Conservation (phyloP, 1,140 invertebrate genomes). For the Drosophila lacertosa region DNA sequence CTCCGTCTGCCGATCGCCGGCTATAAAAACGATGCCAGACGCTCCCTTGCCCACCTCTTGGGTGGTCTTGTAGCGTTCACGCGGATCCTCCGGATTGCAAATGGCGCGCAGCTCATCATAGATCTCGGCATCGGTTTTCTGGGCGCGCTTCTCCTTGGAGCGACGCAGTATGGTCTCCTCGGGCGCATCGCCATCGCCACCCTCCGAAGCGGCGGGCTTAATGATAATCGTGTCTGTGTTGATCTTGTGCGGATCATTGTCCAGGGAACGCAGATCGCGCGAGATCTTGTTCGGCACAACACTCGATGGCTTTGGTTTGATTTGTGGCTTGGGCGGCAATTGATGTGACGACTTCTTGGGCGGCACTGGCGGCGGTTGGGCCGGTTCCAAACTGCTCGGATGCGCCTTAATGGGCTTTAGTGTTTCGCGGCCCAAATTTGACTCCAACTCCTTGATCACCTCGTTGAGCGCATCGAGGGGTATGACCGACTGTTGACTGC, state of each 20-base stretch:
- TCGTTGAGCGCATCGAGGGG: constrained; percentile 67
- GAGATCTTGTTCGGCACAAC: constrained; percentile 77
- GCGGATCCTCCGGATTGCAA: constrained; percentile 91
- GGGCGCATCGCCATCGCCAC: constrained; percentile 66
- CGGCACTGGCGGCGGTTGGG: constrained; percentile 83
- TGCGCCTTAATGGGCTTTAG: constrained; percentile 43
- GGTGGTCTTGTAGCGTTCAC: constrained; percentile 90
- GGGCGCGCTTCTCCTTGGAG: constrained; percentile 87
- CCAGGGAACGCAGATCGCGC: constrained; percentile 68
- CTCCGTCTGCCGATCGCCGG: constrained; percentile 90
- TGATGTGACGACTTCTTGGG: constrained; percentile 78
- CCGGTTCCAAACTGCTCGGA: constrained; percentile 57
- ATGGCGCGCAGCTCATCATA: constrained; percentile 92
- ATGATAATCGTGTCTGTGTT: constrained; percentile 85
- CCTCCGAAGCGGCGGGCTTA: constrained; percentile 55
- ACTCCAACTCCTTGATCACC: constrained; percentile 76
- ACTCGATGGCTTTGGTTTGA: constrained; percentile 77
- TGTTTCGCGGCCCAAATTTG: constrained; percentile 73
- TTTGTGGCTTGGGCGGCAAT: constrained; percentile 82
- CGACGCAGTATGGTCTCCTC: constrained; percentile 85
- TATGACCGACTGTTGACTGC: constrained; percentile 68
- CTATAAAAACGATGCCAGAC: constrained; percentile 96
- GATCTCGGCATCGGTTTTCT: constrained; percentile 91
- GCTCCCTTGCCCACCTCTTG: constrained; percentile 96
- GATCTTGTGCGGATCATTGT: constrained; percentile 59